Conservation (phyloP, 2,888 invertebrate genomes). For the Timandra comae region DNA sequence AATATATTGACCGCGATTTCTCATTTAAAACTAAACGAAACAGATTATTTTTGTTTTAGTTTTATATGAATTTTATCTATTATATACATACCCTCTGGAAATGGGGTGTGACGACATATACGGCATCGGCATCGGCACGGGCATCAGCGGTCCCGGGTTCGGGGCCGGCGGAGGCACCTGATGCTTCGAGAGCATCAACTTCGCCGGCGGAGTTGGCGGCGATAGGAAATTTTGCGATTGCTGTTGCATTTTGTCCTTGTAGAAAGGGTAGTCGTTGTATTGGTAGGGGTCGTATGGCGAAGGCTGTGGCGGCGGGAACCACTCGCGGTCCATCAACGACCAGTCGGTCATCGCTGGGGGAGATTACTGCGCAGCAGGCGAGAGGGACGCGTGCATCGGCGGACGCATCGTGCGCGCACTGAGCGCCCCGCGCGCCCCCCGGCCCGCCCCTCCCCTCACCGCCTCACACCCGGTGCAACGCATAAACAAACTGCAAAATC, state of each 20-base stretch:
- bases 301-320: slow-evolving; percentile 29
- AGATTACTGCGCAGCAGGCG: slow-evolving; percentile 34
- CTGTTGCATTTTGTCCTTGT: slow-evolving; percentile 19
- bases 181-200: too few species aligned
- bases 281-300: slow-evolving; percentile 31
- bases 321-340: slow-evolving; percentile 37
- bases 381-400: slow-evolving; percentile 48
- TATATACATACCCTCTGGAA: slow-evolving; percentile 29
- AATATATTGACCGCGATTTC: too few species aligned
- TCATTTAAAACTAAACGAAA: too few species aligned
- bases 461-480: slow-evolving; percentile 35
- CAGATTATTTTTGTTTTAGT: too few species aligned
- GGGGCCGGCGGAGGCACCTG: slow-evolving; percentile 16
- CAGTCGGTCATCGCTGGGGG: slow-evolving; percentile 43
- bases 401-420: slow-evolving; percentile 56
- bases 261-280: slow-evolving; percentile 28
- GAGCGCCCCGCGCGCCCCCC: slow-evolving; percentile 28
- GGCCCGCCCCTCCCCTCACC: slow-evolving; percentile 27
- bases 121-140: slow-evolving; percentile 10
- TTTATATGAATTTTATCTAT: too few species aligned
- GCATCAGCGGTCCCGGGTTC: slow-evolving; percentile 7
- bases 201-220: slow-evolving; percentile 19
- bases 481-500: slow-evolving; percentile 64
- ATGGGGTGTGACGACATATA: slow-evolving; percentile 9
- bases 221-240: slow-evolving; percentile 8